Evolutionary conservation across 1,140 invertebrate species (phyloP).

Genomic region (Apis cerana): DNA sequence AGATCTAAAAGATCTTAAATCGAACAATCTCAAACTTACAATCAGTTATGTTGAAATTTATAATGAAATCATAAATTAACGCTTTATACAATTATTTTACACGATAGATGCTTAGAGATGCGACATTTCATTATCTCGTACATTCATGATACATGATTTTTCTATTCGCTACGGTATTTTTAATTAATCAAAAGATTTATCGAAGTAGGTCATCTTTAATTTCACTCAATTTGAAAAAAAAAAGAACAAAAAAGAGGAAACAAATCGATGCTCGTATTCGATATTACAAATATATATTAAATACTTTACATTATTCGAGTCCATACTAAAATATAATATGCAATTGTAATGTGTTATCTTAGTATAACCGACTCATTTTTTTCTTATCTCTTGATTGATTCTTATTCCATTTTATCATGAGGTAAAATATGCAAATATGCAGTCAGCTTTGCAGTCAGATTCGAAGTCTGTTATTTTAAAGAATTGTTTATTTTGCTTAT

Average conservation of each 20-base stretch:
- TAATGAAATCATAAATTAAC: neutral
- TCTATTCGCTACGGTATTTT: neutral
- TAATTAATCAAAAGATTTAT: neutral
- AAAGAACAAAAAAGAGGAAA: neutral
- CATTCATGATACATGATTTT: neutral
- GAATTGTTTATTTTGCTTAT: neutral
- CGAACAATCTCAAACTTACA: neutral
- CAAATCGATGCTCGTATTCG: conserved; percentile 10
- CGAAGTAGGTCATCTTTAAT: neutral
- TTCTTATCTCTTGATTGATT: conserved; percentile 11
- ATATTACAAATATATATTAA: conserved; percentile 28
- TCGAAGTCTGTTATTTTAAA: neutral
- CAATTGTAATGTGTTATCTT: neutral
- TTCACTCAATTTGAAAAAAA: neutral
- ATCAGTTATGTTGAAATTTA: neutral
- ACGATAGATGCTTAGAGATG: neutral
- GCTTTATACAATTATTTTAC: neutral
- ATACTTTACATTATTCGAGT: conserved; percentile 6
- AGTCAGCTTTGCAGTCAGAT: neutral
- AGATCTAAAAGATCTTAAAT: neutral
- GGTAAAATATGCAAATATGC: conserved; percentile 15
- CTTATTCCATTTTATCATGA: neutral
- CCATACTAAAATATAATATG: conserved; percentile 30
- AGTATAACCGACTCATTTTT: neutral
- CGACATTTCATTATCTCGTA: conserved; percentile 10